Evolutionary conservation across 2,113 vertebrate species (phyloP).

Genomic region (Actenoides lindsayi): DNA sequence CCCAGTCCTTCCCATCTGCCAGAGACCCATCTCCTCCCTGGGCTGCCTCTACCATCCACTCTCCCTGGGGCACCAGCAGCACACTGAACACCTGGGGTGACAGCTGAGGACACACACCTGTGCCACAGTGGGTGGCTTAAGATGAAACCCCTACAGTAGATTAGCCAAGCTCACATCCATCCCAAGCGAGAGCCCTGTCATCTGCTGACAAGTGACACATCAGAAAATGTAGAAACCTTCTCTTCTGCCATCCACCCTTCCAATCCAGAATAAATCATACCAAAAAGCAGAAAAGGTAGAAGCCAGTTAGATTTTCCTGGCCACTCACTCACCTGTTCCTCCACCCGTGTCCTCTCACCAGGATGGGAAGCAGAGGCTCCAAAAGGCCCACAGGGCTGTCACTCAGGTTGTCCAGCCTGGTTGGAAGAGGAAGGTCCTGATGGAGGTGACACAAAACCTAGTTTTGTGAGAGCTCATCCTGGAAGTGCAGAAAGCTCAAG

Average conservation of each 20-base stretch:
- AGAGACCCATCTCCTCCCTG: background rate
- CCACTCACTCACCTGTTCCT: background rate
- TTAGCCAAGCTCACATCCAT: background rate
- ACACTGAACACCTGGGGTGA: background rate
- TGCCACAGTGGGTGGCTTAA: background rate
- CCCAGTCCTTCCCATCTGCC: background rate
- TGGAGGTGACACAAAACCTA: background rate
- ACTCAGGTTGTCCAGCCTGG: background rate
- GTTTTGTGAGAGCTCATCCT: background rate
- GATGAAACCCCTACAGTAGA: background rate
- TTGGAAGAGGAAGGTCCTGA: background rate
- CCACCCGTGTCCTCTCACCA: background rate
- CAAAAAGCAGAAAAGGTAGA: background rate
- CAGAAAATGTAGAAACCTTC: background rate
- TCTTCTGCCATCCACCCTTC: background rate
- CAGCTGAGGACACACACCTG: rapidly evolving
- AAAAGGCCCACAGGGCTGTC: background rate
- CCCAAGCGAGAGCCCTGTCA: background rate
- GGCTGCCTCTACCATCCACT: background rate
- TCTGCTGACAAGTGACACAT: background rate
- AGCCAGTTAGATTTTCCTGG: background rate
- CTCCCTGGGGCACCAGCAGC: background rate
- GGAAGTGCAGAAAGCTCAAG: background rate
- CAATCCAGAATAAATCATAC: background rate
- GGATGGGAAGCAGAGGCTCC: background rate